A percentile compares a stretch with the other conserved stretches of the same genome.
Evolutionary conservation across 2,888 invertebrate species (phyloP).

Genomic region (Ommatoiulus sabulosus): DNA sequence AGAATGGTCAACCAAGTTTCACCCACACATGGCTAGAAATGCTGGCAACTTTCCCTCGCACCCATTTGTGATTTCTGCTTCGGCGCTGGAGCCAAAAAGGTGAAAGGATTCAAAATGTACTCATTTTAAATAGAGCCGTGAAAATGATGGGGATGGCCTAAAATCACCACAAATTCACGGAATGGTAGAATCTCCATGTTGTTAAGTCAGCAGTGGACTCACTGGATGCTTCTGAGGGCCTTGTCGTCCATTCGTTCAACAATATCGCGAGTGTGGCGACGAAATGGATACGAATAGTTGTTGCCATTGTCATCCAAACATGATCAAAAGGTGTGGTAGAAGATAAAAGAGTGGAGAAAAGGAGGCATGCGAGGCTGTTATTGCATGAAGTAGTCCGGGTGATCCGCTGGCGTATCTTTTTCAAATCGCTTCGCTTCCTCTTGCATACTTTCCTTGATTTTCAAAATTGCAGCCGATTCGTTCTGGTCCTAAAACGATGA

Average conservation of each 20-base stretch:
- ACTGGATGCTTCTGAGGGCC: not conserved
- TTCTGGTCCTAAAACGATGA: slow-evolving; percentile 81
- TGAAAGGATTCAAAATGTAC: not conserved
- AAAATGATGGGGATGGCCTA: not conserved
- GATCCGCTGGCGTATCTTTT: slow-evolving; percentile 87
- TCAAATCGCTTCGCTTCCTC: slow-evolving; percentile 99
- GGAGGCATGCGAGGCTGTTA: slow-evolving; percentile 68
- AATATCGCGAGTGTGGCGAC: not conserved
- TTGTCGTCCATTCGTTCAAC: not conserved
- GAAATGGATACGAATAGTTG: slow-evolving; percentile 8
- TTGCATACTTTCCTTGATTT: slow-evolving; percentile 99
- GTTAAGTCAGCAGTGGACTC: not conserved
- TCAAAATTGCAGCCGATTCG: slow-evolving; percentile 99
- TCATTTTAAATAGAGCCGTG: not conserved
- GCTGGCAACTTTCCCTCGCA: not conserved
- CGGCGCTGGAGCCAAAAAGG: not conserved
- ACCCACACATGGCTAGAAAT: not conserved
- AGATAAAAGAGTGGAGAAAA: slow-evolving; percentile 44
- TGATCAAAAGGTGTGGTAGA: slow-evolving; percentile 45
- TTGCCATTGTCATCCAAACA: slow-evolving; percentile 9
- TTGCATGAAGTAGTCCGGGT: slow-evolving; percentile 97
- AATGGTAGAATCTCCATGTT: not conserved
- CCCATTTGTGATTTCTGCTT: not conserved
- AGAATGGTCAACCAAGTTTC: not conserved
- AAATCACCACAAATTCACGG: not conserved